Conservation (phyloP, 2,113 vertebrate genomes). For the Megalops atlanticus region DNA sequence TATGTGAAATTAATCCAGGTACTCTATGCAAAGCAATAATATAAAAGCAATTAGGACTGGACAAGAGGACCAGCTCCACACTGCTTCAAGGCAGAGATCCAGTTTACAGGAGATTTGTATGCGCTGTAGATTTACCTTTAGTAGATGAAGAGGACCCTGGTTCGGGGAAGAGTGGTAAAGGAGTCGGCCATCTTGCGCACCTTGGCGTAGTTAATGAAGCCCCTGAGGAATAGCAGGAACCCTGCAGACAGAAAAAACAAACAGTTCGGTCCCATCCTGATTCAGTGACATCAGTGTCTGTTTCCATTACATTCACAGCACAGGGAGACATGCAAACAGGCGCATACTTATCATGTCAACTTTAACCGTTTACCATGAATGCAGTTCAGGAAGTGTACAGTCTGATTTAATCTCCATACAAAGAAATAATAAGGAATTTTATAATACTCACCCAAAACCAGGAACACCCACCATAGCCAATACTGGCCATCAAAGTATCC, state of each 20-base stretch:
- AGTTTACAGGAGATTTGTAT: too few species aligned
- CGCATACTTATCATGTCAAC: too few species aligned
- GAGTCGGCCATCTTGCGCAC: constrained; percentile 97
- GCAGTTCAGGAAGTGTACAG: too few species aligned
- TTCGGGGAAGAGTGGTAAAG: constrained; percentile 89
- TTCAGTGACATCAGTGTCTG: background rate
- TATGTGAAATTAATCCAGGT: too few species aligned
- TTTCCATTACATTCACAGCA: too few species aligned
- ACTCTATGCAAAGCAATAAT: too few species aligned
- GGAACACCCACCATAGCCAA: constrained; percentile 99
- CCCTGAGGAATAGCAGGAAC: constrained; percentile 95
- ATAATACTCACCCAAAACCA: constrained; percentile 90
- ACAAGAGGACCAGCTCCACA: too few species aligned
- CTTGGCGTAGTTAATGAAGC: constrained; percentile 98
- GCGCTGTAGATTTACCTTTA: constrained; percentile 87
- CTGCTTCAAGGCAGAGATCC: constrained; percentile 32
- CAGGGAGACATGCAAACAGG: too few species aligned
- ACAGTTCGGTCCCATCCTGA: background rate
- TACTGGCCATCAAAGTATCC: constrained; percentile 98
- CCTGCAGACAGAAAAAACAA: constrained; percentile 70
- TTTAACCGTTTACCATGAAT: too few species aligned
- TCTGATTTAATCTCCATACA: too few species aligned
- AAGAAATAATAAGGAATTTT: background rate
- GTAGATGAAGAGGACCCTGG: constrained; percentile 98
- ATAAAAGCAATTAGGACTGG: too few species aligned